Percentiles rank a stretch among this genome's conserved stretches.
Evolutionary conservation across 2,888 invertebrate species (phyloP).

Genomic region (Apoderus coryli): DNA sequence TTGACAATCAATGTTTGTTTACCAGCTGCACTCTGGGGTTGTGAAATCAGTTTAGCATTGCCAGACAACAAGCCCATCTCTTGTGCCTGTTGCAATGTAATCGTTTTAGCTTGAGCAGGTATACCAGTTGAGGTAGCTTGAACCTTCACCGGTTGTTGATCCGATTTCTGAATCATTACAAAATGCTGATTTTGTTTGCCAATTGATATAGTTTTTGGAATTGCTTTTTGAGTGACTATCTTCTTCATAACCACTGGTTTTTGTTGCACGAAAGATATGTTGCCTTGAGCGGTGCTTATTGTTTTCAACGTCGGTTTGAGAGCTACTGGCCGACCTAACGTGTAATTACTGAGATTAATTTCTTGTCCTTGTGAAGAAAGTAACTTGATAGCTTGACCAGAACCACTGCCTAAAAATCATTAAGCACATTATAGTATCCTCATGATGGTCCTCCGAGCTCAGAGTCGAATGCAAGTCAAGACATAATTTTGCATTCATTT

Average conservation of each 20-base stretch:
- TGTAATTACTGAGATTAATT: slow-evolving; percentile 28
- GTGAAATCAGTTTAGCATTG: slow-evolving; percentile 36
- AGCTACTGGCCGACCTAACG: slow-evolving; percentile 26
- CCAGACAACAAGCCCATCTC: slow-evolving; percentile 42
- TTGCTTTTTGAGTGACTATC: slow-evolving; percentile 19
- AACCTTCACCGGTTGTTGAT: slow-evolving; percentile 14
- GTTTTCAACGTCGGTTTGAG: slow-evolving; percentile 27
- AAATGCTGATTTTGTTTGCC: slow-evolving; percentile 23
- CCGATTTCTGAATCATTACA: slow-evolving; percentile 26
- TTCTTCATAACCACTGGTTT: slow-evolving; percentile 32
- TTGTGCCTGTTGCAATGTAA: slow-evolving; percentile 48
- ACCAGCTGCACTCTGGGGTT: slow-evolving; percentile 27
- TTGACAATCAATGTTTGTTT: slow-evolving; percentile 34
- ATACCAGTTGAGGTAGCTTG: slow-evolving; percentile 6
- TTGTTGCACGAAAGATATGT: slow-evolving; percentile 22
- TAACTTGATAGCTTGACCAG: slow-evolving; percentile 30
- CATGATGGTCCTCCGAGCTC: too few species aligned
- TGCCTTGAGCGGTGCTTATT: slow-evolving; percentile 17
- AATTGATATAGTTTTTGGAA: slow-evolving; percentile 20
- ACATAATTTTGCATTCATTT: too few species aligned
- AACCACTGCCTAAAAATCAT: slow-evolving; percentile 16
- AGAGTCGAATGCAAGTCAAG: too few species aligned
- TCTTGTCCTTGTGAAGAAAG: slow-evolving; percentile 30
- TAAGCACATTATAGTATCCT: too few species aligned
- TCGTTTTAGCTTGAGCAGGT: slow-evolving; percentile 35